Evolutionary conservation across 2,113 vertebrate genomes (phyloP), one percentile per base, ranked within the genome.

Genomic region (Scolopax mira): DNA sequence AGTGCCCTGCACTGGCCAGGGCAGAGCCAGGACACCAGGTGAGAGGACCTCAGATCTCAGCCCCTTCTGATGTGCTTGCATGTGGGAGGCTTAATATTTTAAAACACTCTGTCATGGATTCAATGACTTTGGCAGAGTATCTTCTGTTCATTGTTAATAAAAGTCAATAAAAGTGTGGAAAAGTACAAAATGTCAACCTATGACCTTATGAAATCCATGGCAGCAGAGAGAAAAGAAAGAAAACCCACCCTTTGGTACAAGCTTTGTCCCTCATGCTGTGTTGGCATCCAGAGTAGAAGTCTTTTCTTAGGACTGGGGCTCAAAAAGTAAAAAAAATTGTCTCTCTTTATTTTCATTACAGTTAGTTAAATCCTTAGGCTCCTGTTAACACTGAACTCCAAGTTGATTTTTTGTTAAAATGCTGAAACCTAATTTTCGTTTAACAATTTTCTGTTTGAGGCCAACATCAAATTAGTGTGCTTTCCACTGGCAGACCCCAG

Each of bases 401-500:
- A 90, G 69, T 3, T n/a, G 8, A 49, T 90, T 94, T 92, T 94
- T 88, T 73, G 58, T 88, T 89, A 94, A 95, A 97, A 96, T 30
- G 78, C 85, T 87, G 94, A 97, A 94, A 89, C 93, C 89, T 95
- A 91, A 94, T 94, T 98, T 97, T 97, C 9, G 0, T 88, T 86
- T 94, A 96, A 92, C 44, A 64, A 85, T 94, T 96, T 98, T 95
- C 84, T 93, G 58, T 86, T 62, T 83, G 94, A 93, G 89, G 95
- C 94, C 96, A 94, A 85, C 52, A 72, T 89, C 87, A 79, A 96
- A 93, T 93, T 85, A 94, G 96, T 91, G 78, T 86, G 88, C 77
- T 85, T 96, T 94, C 90, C 96, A 60, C 70, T 64, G 89, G 97
- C 96, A 96, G 94, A 91, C 85, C 92, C 94, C 60, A 74, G 97